These are phyloP conservation scores for Merodon equestris DNA, from an alignment of 2,888 invertebrate genomes.

Conservation along the genomic window DNA sequence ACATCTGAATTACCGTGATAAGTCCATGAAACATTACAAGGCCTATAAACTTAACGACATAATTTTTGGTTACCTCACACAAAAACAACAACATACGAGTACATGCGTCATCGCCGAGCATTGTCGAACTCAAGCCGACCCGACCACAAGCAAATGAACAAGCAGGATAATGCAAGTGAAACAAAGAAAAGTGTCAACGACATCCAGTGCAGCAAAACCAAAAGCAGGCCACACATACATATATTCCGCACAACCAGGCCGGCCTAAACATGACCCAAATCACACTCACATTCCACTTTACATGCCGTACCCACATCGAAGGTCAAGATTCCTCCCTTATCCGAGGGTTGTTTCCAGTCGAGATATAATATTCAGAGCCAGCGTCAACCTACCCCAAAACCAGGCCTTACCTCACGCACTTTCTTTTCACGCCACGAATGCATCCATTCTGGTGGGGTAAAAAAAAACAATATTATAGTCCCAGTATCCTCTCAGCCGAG, in stretches of 20 bases:
- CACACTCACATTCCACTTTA: conserved; percentile 29
- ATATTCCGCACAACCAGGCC: conserved; percentile 22
- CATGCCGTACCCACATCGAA: conserved; percentile 17
- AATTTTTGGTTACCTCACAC: no score
- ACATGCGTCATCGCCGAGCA: neutral
- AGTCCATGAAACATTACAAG: no score
- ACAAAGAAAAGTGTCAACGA: conserved; percentile 6
- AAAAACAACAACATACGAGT: no score
- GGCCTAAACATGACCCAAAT: conserved; percentile 49
- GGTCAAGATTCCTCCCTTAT: conserved; percentile 46
- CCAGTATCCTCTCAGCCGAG: conserved; percentile 45
- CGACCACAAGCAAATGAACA: neutral
- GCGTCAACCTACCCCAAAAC: conserved; percentile 46
- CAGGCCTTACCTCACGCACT: conserved; percentile 37
- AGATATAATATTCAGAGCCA: neutral
- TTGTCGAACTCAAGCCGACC: neutral
- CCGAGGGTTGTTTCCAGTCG: neutral
- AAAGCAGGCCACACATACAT: conserved; percentile 21
- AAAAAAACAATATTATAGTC: neutral
- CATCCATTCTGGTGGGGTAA: neutral
- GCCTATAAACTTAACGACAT: no score
- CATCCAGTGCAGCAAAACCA: conserved; percentile 12
- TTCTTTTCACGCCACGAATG: conserved; percentile 18
- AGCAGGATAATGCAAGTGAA: neutral
- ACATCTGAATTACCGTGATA: no score